Evolutionary conservation across 2,797 vertebrate species (phyloP), one percentile per base, ranked within the genome.

Genomic region (Tamandua tetradactyla): DNA sequence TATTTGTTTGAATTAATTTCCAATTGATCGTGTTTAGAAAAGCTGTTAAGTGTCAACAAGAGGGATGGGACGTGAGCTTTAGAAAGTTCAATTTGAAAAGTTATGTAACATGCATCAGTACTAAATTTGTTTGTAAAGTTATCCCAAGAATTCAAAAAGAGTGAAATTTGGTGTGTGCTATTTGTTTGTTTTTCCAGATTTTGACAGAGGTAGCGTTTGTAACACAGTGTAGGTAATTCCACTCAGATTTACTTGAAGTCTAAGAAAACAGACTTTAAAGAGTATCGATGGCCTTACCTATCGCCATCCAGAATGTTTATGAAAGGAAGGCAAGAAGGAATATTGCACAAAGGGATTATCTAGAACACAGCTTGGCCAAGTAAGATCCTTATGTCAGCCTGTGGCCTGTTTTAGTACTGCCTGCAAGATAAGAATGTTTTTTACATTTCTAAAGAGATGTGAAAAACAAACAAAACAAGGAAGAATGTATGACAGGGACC

Each of bases 141-240:
- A 79, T 78, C 1, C 37, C 25, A 40, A 47, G 25, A 68, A 57
- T 30, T 89, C 25, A 40, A 95, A 62, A 88, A 1, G 12, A 64
- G 76, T n/a, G 1, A 62, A 89, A 72, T 94, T 68, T 80, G 30
- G 7, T 69, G 64, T 3, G 52, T 14, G 7, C 17, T 35, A 15
- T 66, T 47, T 75, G 20, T 82, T 93, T 80, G 27, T 4, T 62
- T 81, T 80, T 75, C 14, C 17, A 57, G 27, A n/a, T 49, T 71
- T 84, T 76, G 62, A 75, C 42, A 87, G 27, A 96, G 76, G 22
- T 37, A 49, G 8, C 8, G 75, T 52, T 89, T 91, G 91, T 37
- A 93, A 91, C 4, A 76, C 4, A 76, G 20, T 32, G 13, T n/a
- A 7, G 17, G 13, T 40, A 83, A 47, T 75, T 93, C n/a, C 9